Evolutionary conservation across 2,797 vertebrate species (phyloP).

Genomic region (Brachyalestes nurse): DNA sequence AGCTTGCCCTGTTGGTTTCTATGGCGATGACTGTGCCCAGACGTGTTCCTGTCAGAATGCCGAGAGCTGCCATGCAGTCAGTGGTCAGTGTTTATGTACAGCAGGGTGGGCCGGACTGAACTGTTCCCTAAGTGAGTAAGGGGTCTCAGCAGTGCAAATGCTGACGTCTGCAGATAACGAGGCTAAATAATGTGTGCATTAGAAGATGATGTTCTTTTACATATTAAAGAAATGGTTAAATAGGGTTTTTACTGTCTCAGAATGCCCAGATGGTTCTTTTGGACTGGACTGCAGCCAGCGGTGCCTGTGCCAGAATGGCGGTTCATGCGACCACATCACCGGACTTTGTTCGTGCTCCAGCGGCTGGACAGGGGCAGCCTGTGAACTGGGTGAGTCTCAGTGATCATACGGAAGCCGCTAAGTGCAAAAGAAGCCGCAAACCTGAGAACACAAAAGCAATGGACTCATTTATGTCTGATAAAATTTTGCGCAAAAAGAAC

Average conservation of each 20-base stretch:
- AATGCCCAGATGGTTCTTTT: slow-evolving; percentile 81
- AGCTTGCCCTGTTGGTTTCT: slow-evolving; percentile 84
- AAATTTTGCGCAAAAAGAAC: too few relatives aligned
- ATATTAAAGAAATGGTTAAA: background rate
- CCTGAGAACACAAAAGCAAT: background rate
- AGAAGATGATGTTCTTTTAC: background rate
- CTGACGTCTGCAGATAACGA: background rate
- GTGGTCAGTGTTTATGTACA: slow-evolving; percentile 82
- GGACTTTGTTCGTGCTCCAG: slow-evolving; percentile 82
- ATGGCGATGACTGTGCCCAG: slow-evolving; percentile 87
- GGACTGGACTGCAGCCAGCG: slow-evolving; percentile 80
- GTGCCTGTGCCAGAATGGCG: slow-evolving; percentile 89
- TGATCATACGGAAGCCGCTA: background rate
- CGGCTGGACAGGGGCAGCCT: slow-evolving; percentile 88
- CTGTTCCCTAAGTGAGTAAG: slow-evolving; percentile 84
- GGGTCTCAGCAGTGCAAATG: background rate
- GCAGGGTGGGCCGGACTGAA: slow-evolving; percentile 86
- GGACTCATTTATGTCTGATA: too few relatives aligned
- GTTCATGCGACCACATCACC: slow-evolving; percentile 77
- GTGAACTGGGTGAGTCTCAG: slow-evolving; percentile 84
- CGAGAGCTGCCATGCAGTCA: slow-evolving; percentile 83
- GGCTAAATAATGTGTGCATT: background rate
- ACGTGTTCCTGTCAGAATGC: slow-evolving; percentile 83
- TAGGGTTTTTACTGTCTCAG: slow-evolving; percentile 67
- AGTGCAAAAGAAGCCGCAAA: background rate